Evolutionary conservation across 2,113 vertebrate genomes (phyloP), one percentile per base, ranked within the genome.

Genomic region (Lepus americanus): DNA sequence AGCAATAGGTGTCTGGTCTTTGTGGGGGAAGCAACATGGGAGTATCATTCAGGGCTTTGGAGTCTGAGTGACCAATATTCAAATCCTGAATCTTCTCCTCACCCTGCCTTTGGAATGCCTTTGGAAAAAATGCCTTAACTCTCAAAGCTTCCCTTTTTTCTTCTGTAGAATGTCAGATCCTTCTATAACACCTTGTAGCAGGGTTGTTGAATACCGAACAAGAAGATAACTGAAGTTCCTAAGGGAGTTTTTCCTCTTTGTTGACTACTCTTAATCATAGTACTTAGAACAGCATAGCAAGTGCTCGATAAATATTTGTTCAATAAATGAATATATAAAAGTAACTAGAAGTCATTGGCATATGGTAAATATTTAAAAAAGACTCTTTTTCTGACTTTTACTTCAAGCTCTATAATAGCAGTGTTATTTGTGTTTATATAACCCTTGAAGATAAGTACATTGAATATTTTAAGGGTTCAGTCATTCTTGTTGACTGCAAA

Each of bases 401-500:
- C 33, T 81, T 81, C 76, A 83, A 72, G 29, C 27, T 80, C 27
- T 69, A 49, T 44, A 19, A 39, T 31, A 17, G 3, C 13, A 61
- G 13, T 51, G 51, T 51, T 49, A 1, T 36, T 13, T 66, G 33
- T 64, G 29, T 66, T 67, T 92, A 13, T 74, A 51, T 70, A 92
- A 76, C 22, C 11, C 14, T 73, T 9, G 11, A 8, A 61, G 20
- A 51, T 66, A 53, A 90, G 25, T 53, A 83, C 2, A 4, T 84
- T 84, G 77, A 61, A 27, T 79, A 33, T 39, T 69, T 78, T 69
- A 77, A 69, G 70, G 81, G 23, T 59, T 78, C 36, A 63, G 14
- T 90, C 64, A 70, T 85, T 81, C 39, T 78, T 77, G n/a, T 82
- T 86, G 29, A 33, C 53, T 51, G 27, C 39, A 69, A 94, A 63